Conservation (phyloP, 2,797 vertebrate species). For the Neomorphus geoffroyi region DNA sequence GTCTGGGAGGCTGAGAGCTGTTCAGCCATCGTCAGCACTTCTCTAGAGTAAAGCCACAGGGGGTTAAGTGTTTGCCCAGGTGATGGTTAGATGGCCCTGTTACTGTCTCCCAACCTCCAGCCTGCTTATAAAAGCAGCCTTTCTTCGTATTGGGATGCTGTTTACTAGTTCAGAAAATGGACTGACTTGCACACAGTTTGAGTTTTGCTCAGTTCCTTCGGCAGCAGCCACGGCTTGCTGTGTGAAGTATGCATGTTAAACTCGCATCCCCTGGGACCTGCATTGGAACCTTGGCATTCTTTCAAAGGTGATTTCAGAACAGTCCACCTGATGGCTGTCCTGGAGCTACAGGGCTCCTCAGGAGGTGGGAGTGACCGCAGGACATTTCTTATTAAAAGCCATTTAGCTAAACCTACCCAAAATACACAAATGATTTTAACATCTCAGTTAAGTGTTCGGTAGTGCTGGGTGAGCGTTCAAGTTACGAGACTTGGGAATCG, state of each 20-base stretch:
- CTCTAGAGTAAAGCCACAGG: neutral
- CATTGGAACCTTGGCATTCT: neutral
- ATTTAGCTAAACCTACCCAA: neutral
- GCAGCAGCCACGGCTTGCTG: no score
- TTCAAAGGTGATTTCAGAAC: neutral
- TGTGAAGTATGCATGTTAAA: neutral
- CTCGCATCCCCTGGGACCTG: neutral
- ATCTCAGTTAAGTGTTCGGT: neutral
- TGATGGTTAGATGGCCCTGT: neutral
- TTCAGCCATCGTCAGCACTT: no score
- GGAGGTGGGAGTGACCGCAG: neutral
- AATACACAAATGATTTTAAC: accelerated
- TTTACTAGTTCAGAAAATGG: neutral
- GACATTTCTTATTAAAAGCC: neutral
- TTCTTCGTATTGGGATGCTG: neutral
- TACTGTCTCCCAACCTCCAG: neutral
- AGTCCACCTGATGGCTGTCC: neutral
- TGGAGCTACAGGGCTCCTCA: neutral
- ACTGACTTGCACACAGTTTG: neutral
- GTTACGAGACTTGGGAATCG: accelerated
- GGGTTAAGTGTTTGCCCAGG: neutral
- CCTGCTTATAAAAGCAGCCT: neutral
- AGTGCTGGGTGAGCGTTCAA: neutral
- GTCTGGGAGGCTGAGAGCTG: neutral
- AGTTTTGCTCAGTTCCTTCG: neutral